Evolutionary conservation across 2,113 vertebrate genomes (phyloP).

Genomic region (Anas platyrhynchos): DNA sequence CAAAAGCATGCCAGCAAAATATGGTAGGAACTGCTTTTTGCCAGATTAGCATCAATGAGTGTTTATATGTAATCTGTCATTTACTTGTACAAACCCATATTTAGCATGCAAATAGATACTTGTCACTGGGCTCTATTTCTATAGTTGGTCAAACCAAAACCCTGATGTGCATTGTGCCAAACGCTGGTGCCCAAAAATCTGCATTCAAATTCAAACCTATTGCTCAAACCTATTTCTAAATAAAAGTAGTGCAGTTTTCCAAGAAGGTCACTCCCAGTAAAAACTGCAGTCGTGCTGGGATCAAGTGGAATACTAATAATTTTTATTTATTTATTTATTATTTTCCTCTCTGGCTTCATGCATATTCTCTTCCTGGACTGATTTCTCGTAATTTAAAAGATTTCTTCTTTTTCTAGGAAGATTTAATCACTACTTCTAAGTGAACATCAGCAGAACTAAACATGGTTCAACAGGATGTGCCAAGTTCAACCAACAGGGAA

Average conservation of each 20-base stretch:
- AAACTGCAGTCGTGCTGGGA: background rate
- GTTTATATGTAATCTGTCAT: background rate
- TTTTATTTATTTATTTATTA: background rate
- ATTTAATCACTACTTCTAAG: background rate
- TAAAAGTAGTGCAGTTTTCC: background rate
- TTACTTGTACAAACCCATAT: conserved; percentile 14
- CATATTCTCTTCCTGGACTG: background rate
- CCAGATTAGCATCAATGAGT: background rate
- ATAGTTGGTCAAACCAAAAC: background rate
- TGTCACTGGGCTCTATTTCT: background rate
- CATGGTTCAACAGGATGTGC: background rate
- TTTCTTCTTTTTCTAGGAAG: background rate
- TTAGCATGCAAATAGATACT: conserved; percentile 12
- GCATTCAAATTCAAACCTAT: background rate
- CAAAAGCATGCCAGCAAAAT: background rate
- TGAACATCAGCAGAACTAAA: background rate
- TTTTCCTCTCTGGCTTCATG: background rate
- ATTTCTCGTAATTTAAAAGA: background rate
- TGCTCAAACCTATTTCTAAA: background rate
- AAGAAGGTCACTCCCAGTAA: background rate
- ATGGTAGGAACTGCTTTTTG: background rate
- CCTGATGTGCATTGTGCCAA: background rate
- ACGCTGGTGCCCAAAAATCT: background rate
- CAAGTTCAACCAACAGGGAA: background rate
- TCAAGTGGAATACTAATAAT: background rate